A percentile compares a stretch with the other conserved stretches of the same genome.
Evolutionary conservation across 2,113 vertebrate genomes (phyloP).

Genomic region (Hipposideros armiger): DNA sequence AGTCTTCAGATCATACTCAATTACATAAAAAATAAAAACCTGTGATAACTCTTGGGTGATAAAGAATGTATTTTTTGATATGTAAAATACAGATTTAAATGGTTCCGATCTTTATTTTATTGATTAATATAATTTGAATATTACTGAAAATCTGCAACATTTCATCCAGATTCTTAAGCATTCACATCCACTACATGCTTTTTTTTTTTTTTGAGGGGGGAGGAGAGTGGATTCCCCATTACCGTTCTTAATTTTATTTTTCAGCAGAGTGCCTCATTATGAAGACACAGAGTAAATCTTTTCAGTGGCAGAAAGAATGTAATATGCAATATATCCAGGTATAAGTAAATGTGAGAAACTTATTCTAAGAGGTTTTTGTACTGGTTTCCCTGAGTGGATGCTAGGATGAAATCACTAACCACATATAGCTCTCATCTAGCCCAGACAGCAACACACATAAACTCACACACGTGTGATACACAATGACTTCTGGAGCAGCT

Average conservation of each 20-base stretch:
- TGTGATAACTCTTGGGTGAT: background rate
- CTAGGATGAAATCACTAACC: background rate
- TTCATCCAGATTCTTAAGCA: background rate
- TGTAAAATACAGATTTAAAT: background rate
- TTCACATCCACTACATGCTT: background rate
- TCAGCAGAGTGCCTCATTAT: background rate
- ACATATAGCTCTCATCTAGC: background rate
- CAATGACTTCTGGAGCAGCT: background rate
- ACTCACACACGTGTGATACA: background rate
- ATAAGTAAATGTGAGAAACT: background rate
- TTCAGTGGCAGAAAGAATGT: background rate
- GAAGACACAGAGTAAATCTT: background rate
- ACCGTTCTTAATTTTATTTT: background rate
- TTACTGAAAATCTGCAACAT: background rate
- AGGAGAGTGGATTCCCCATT: background rate
- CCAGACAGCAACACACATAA: background rate
- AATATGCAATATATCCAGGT: background rate
- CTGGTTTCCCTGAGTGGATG: background rate
- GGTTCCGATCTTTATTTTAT: background rate
- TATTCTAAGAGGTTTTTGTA: background rate
- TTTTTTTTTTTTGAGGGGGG: background rate
- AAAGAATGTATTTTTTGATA: background rate
- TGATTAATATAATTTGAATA: background rate
- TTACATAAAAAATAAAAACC: background rate
- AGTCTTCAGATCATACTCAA: background rate